phyloP scores from a whole-genome alignment of 2,888 invertebrate species.

The Antitype chi region DNA sequence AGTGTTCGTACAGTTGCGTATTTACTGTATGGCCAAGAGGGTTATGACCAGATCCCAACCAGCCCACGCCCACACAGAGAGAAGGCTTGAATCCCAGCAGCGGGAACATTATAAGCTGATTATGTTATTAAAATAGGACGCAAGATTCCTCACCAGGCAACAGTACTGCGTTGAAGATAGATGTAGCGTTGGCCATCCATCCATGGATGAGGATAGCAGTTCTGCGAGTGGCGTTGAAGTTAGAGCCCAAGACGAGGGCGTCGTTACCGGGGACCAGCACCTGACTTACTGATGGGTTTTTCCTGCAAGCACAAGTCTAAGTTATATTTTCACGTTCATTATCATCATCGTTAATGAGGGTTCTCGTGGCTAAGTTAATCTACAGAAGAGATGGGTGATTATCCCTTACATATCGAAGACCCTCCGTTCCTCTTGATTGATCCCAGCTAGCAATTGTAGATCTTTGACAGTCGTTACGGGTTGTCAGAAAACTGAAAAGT shows the following conservation, averaged over 20 bases:
- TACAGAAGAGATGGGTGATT: background rate
- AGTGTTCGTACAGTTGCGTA: too few relatives aligned
- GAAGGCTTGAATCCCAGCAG: too few relatives aligned
- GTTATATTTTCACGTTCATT: background rate
- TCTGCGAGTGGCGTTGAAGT: background rate
- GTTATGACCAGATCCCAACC: too few relatives aligned
- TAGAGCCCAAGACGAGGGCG: background rate
- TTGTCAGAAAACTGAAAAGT: too few relatives aligned
- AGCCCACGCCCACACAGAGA: too few relatives aligned
- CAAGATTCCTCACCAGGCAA: background rate
- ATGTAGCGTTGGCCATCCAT: background rate
- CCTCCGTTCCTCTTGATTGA: too few relatives aligned
- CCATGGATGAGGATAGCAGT: slow-evolving; percentile 20
- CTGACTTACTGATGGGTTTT: slow-evolving; percentile 17
- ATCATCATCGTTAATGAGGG: background rate
- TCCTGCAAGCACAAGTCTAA: background rate
- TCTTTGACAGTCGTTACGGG: too few relatives aligned
- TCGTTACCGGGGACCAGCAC: slow-evolving; percentile 7
- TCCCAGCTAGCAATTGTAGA: too few relatives aligned
- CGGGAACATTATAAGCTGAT: too few relatives aligned
- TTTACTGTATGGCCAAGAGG: too few relatives aligned
- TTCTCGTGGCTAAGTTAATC: background rate
- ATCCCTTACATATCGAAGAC: too few relatives aligned
- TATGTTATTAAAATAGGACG: background rate
- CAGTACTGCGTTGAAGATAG: slow-evolving; percentile 4